Conservation (phyloP, 2,797 vertebrate genomes). For the Sebastolobus alascanus region DNA sequence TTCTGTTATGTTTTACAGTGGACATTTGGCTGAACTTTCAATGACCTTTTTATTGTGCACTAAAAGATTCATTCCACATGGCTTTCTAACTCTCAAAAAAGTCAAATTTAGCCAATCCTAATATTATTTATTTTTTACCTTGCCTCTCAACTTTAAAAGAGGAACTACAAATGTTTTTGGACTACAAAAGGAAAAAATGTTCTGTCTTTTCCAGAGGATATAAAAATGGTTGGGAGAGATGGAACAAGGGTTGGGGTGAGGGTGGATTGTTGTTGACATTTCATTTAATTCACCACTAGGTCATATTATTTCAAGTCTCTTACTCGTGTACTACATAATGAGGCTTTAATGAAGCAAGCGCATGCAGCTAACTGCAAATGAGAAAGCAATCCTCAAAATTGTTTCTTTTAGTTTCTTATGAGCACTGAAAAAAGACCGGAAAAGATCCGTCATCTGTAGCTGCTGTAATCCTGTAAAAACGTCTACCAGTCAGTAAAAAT, state of each 20-base stretch:
- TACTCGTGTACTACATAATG: conserved; percentile 49
- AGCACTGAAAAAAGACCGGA: too few species aligned
- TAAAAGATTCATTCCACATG: background rate
- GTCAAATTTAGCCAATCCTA: background rate
- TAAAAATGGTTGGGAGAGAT: conserved; percentile 17
- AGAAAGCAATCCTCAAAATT: conserved; percentile 36
- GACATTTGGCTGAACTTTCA: background rate
- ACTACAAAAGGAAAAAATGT: conserved; percentile 31
- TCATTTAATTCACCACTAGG: conserved; percentile 52
- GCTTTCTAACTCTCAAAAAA: background rate
- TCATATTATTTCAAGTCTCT: conserved; percentile 63
- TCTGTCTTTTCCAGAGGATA: conserved; percentile 15
- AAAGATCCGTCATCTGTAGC: too few species aligned
- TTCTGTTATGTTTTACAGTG: background rate
- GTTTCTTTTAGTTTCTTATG: conserved; percentile 35
- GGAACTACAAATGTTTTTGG: conserved; percentile 25
- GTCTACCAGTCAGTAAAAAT: too few species aligned
- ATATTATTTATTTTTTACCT: background rate
- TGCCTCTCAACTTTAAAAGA: conserved; percentile 11
- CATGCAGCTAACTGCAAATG: conserved; percentile 44
- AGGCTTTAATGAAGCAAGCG: conserved; percentile 52
- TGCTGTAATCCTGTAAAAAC: too few species aligned
- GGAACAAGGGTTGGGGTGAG: conserved; percentile 7
- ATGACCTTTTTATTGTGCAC: background rate
- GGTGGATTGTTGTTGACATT: conserved; percentile 52